Evolutionary conservation across 2,113 vertebrate genomes (phyloP), one percentile per base, ranked within the genome.

Genomic region (Phyllostomus discolor): DNA sequence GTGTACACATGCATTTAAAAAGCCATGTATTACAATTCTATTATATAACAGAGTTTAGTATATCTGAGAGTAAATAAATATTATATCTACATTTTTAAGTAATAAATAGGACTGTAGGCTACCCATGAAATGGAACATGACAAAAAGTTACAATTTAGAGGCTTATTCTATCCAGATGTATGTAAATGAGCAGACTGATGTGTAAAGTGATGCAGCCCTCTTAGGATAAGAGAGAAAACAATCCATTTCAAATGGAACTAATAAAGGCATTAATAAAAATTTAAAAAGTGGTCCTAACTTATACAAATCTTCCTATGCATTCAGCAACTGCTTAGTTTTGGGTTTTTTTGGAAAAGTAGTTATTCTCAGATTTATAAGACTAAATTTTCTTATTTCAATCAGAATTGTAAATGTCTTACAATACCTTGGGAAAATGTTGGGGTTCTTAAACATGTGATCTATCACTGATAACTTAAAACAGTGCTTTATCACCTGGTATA

Each of bases 221-320:
- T 97, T 79, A 97, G 59, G 10, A 78, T 91, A 52, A 93, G 33
- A 41, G 66, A 43, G 31, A 57, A 15, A 38, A 70, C 72, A 64
- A 88, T 96, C 92, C 95, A 91, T 35, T 95, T 92, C 33, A 94
- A 98, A 94, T 50, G 73, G 15, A 95, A 41, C 41, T 96, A 73
- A 94, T 96, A 96, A 97, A 97, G 73, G 83, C 67, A 97, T 95
- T 97, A 33, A 87, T 48, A 91, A 80, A 98, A 97, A 94, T 62
- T 59, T 10, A 98, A 94, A 12, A 89, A 57, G 22, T 57, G 88
- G 64, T 94, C 94, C 79, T 52, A 89, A 97, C 81, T 97, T 97
- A 41, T 54, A 95, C 83, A 97, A 67, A 90, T 92, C 31, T 41
- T 91, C 26, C 67, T 90, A 80, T 93, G 48, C 89, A 88, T n/a